Evolutionary conservation across 2,888 invertebrate species (phyloP), one percentile per base, ranked within the genome.

Genomic region (Leptogaster cylindrica): DNA sequence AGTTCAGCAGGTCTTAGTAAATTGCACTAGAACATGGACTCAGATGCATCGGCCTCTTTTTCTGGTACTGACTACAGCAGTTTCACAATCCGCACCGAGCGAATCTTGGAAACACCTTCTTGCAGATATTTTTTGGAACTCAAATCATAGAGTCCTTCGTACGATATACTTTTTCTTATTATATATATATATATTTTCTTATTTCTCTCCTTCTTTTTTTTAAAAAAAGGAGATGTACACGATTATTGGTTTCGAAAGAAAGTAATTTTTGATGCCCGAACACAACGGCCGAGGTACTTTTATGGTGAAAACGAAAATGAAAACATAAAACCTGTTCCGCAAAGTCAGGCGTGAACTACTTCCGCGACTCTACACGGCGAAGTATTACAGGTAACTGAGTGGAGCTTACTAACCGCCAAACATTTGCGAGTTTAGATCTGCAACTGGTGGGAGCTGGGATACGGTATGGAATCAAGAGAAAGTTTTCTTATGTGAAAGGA

Each of bases 401-500:
- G 16, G 18, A 36, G 14, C 55, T 55, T 36, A 20, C 36, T 55
- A 36, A 16, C 55, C 23, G 36, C 36, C 55, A 55, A 55, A 55
- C 55, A 55, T 55, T 55, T 20, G 23, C 23, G 33, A 55, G 36
- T 55, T 20, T 36, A 55, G 55, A 36, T 36, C 36, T 55, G 39
- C 36, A 39, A 55, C 12, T 55, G 55, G 55, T 39, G 55, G 55
- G 55, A 55, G 55, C 55, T 36, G 36, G 55, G 25, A 31, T 55
- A 25, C 23, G 10, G 31, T 39, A 55, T 23, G 55, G 25, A 39
- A 7, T 36, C 16, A 16, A 55, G 55, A 55, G 55, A 55, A 55
- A 55, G 55, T 55, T 55, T 52, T 55, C 55, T 55, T 39, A 36
- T 55, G 55, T 55, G 55, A 55, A 55, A 55, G 55, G 23, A 55